Evolutionary conservation across 2,797 vertebrate genomes (phyloP).

Genomic region (Mastacembelus armatus): DNA sequence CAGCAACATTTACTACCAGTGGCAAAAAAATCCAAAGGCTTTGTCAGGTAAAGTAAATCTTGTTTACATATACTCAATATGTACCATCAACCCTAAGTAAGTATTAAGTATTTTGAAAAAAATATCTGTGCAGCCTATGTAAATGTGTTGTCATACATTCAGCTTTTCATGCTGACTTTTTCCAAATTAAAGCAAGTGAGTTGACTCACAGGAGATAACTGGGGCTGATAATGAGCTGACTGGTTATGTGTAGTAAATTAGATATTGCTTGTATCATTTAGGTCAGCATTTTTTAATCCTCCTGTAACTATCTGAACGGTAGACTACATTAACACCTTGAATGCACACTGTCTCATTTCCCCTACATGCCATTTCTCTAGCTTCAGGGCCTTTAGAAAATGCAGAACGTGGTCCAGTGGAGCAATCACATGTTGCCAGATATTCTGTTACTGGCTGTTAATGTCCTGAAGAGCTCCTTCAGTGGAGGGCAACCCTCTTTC

Average conservation of each 20-base stretch:
- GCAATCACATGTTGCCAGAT: slow-evolving; percentile 66
- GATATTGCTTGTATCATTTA: neutral
- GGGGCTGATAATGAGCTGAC: neutral
- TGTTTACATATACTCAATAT: neutral
- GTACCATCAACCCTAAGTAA: neutral
- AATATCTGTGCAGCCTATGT: neutral
- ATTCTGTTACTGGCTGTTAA: slow-evolving; percentile 78
- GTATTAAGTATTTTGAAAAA: neutral
- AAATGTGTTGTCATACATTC: neutral
- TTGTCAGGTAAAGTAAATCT: neutral
- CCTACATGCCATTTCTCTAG: slow-evolving; percentile 45
- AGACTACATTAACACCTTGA: slow-evolving; percentile 35
- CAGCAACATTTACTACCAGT: slow-evolving; percentile 15
- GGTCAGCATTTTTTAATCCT: slow-evolving; percentile 3
- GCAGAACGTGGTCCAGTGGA: slow-evolving; percentile 49
- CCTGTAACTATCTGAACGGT: slow-evolving; percentile 42
- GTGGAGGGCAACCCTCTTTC: slow-evolving; percentile 74
- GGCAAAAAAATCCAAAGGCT: slow-evolving; percentile 5
- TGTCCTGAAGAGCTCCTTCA: slow-evolving; percentile 75
- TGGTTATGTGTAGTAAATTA: slow-evolving; percentile 4
- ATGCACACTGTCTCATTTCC: slow-evolving; percentile 27
- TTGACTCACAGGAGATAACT: neutral
- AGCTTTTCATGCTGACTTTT: neutral
- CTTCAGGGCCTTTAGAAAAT: slow-evolving; percentile 56
- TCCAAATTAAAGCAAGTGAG: slow-evolving; percentile 4